Conservation (phyloP, 2,797 vertebrate species). For the Tarsius wallacei region DNA sequence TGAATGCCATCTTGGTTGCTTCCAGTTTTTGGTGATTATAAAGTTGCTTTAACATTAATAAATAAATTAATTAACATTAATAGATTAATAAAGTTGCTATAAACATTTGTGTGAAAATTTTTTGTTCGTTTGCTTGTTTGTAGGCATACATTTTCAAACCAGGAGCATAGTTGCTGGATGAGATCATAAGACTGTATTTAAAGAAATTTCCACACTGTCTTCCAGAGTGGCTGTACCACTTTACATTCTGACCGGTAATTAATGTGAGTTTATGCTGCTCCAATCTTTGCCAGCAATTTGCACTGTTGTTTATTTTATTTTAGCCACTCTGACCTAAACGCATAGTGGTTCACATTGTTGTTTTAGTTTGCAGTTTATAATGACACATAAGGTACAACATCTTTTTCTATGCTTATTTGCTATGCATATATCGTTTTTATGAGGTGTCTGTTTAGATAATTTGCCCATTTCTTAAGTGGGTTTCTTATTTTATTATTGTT, state of each 20-base stretch:
- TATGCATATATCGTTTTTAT: rapidly evolving
- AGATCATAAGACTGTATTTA: background rate
- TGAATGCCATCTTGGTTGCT: background rate
- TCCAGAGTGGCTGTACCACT: background rate
- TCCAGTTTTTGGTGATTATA: background rate
- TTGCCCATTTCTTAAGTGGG: background rate
- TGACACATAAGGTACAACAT: rapidly evolving
- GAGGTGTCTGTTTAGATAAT: background rate
- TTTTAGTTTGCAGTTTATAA: background rate
- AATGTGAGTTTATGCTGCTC: background rate
- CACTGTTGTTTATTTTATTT: rapidly evolving
- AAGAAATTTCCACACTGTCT: background rate
- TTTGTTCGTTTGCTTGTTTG: background rate
- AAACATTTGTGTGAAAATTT: background rate
- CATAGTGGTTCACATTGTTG: rapidly evolving
- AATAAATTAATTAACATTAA: too few relatives aligned
- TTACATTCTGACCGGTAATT: rapidly evolving
- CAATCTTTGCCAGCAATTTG: rapidly evolving
- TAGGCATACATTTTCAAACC: background rate
- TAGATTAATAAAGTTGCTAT: too few relatives aligned
- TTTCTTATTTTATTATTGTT: background rate
- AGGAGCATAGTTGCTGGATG: background rate
- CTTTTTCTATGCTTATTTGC: background rate
- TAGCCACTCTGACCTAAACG: background rate
- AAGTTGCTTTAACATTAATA: too few relatives aligned